Conservation (phyloP, 2,113 vertebrate species). For the Hirundichthys speculiger region DNA sequence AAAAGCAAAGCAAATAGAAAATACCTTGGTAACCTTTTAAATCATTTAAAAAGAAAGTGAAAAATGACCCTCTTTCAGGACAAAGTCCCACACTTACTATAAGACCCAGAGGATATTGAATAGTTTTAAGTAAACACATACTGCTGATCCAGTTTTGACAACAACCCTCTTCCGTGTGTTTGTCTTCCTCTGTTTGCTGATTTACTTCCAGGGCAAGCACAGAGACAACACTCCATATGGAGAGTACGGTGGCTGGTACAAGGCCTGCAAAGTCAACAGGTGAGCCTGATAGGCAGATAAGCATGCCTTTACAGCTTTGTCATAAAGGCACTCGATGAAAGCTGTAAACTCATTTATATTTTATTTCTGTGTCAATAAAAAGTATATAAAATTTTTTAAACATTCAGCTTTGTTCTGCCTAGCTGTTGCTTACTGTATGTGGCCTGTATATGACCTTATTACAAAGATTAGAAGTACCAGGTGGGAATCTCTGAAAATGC, state of each 20-base stretch:
- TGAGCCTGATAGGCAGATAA: conserved; percentile 57
- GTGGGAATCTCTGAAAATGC: not conserved
- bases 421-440: too few relatives aligned
- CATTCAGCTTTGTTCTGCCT: not conserved
- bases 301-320: conserved; percentile 4
- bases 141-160: conserved; percentile 34
- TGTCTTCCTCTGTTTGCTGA: conserved; percentile 30
- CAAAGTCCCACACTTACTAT: not conserved
- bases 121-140: conserved; percentile 35
- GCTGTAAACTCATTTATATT: not conserved
- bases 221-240: conserved; percentile 90
- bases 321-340: not conserved
- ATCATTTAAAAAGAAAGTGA: not conserved
- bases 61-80: not conserved
- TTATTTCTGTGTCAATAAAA: not conserved
- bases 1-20: not conserved
- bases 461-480: too few relatives aligned
- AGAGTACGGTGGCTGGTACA: conserved; percentile 98
- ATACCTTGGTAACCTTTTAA: too few relatives aligned
- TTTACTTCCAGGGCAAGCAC: conserved; percentile 86
- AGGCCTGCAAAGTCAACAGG: conserved; percentile 99
- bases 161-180: conserved; percentile 12
- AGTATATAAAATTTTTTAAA: not conserved
- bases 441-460: too few relatives aligned
- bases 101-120: not conserved